Evolutionary conservation across 64 coral and sea anemone genomes (phyloP), one percentile per base, ranked within the genome.

Genomic region (Astreopora myriophthalma): DNA sequence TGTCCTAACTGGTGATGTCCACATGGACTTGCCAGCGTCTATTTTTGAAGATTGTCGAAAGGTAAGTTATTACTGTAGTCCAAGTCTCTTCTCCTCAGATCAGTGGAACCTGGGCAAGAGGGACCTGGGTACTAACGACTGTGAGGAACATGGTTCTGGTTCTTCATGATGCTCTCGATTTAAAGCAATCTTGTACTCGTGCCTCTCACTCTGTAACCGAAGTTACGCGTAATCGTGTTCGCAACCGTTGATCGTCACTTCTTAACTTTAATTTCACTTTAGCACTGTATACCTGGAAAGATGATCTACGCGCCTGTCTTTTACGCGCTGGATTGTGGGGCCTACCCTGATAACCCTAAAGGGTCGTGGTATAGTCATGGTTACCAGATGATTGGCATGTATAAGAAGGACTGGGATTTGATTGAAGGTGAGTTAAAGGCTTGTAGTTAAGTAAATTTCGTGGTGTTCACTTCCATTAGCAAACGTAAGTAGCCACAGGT

Each of bases 351-450:
- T 5, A 86, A 92, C 20, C 90, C 90, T 63, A 46, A 73, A 16
- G 90, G 90, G 22, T 86, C 34, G 0, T 92, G 90, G 90, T 14
- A 51, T 76, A 48, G 48, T 51, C 69, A 86, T 46, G 42, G 80
- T 66, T 92, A 92, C 90, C 48, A 86, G 5, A 65, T 86, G 49
- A 92, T 92, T 75, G 90, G 80, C 48, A 92, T 92, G 26, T 92
- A 75, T 39, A 86, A 92, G 52, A 48, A 29, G 4, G 90, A 92
- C 28, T 92, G 79, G 90, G 51, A 72, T n/a, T 20, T 36, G 34
- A 34, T 76, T 66, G 71, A 60, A 92, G 90, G 90, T 92, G 30
- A 40, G 68, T 48, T n/a, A 34, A 12, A 17, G n/a, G 26, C 0
- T 81, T 13, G 49, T 31, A 16, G 1, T 1, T 51, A 6, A 81